Conservation (phyloP, 2,888 invertebrate species). For the Notodonta ziczac region DNA sequence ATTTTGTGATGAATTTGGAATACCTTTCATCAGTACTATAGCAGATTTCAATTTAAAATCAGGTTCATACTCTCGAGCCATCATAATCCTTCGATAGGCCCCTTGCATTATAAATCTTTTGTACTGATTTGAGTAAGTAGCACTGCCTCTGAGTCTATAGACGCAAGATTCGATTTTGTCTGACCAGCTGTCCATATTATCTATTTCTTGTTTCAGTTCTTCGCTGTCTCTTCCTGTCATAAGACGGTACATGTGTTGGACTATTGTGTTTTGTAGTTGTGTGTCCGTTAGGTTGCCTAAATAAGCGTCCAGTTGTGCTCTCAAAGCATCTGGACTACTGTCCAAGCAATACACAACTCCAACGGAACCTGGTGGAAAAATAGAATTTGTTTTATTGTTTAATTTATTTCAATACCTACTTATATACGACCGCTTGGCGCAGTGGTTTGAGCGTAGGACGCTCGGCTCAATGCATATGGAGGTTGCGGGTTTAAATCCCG, state of each 20-base stretch:
- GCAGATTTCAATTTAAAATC: conserved; percentile 44
- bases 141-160: conserved; percentile 31
- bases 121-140: conserved; percentile 45
- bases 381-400: background rate
- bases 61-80: conserved; percentile 43
- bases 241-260: conserved; percentile 47
- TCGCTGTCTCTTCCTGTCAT: conserved; percentile 39
- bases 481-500: no score
- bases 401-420: no score
- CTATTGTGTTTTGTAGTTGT: conserved; percentile 44
- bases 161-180: conserved; percentile 45
- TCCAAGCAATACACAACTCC: conserved; percentile 54
- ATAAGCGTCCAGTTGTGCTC: conserved; percentile 47
- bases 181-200: conserved; percentile 37
- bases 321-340: conserved; percentile 52
- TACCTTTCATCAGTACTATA: conserved; percentile 45
- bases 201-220: conserved; percentile 37
- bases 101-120: conserved; percentile 43
- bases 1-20: background rate
- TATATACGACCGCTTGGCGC: no score
- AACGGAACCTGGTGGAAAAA: conserved; percentile 40
- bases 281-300: conserved; percentile 41
- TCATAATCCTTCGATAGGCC: conserved; percentile 44
- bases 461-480: no score
- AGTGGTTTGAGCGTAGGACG: no score